A percentile compares a stretch with the other conserved stretches of the same genome.
Evolutionary conservation across 2,888 invertebrate species (phyloP).

Genomic region (Drosophila trichaetosa): DNA sequence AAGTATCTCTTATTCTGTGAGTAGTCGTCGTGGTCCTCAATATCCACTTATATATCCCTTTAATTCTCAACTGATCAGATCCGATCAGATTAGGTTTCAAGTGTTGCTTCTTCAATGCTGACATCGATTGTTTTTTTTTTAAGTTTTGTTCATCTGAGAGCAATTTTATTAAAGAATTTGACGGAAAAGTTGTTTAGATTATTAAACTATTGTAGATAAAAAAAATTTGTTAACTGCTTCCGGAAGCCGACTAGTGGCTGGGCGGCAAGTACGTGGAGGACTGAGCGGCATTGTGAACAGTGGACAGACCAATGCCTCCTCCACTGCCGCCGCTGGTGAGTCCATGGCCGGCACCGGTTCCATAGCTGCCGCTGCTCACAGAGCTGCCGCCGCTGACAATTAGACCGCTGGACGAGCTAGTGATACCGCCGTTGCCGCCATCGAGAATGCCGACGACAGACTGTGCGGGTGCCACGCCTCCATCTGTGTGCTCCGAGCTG

Average conservation of each 20-base stretch:
- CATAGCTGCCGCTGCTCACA: constrained; percentile 12
- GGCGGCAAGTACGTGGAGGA: constrained; percentile 68
- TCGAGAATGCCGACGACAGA: constrained; percentile 82
- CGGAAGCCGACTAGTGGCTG: constrained; percentile 48
- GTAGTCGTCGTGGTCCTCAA: neutral
- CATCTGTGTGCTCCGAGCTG: constrained; percentile 81
- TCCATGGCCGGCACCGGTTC: constrained; percentile 15
- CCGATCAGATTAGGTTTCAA: neutral
- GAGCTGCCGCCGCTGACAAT: constrained; percentile 13
- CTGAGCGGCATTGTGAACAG: constrained; percentile 46
- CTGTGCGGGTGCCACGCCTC: constrained; percentile 81
- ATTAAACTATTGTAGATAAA: constrained; percentile 47
- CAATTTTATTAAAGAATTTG: constrained; percentile 26
- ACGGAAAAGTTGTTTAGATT: constrained; percentile 35
- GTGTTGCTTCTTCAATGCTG: neutral
- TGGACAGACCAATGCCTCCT: neutral
- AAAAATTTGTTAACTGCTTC: constrained; percentile 18
- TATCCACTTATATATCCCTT: neutral
- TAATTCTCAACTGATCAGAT: neutral
- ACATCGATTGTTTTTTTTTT: neutral
- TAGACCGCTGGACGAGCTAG: constrained; percentile 10
- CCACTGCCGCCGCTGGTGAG: constrained; percentile 16
- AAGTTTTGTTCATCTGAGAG: constrained; percentile 6
- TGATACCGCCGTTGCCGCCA: constrained; percentile 44
- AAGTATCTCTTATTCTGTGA: neutral